These are phyloP conservation scores for Malachius bipustulatus DNA, from an alignment of 2,888 invertebrate species.

Conservation along the genomic window DNA sequence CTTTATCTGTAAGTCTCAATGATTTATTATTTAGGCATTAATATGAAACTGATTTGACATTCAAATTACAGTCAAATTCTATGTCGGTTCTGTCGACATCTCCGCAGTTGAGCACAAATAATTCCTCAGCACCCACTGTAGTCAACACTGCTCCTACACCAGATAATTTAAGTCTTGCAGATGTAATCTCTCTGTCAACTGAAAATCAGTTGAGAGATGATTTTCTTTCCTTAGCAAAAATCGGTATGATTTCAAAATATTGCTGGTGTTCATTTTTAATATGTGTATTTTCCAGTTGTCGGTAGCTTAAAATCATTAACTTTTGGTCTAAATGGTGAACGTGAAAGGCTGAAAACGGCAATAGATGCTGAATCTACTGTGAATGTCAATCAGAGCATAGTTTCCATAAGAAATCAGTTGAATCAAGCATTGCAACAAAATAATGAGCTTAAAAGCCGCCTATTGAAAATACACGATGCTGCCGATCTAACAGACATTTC, in stretches of 20 bases:
- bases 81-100: slow-evolving; percentile 30
- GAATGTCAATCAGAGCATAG: slow-evolving; percentile 35
- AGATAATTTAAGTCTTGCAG: slow-evolving; percentile 42
- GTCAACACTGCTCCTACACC: slow-evolving; percentile 44
- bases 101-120: slow-evolving; percentile 25
- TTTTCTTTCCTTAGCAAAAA: slow-evolving; percentile 56
- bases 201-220: slow-evolving; percentile 40
- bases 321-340: slow-evolving; percentile 39
- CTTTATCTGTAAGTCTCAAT: slow-evolving; percentile 37
- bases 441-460: slow-evolving; percentile 52
- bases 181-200: slow-evolving; percentile 33
- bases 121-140: slow-evolving; percentile 27
- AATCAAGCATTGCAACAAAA: slow-evolving; percentile 62
- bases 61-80: slow-evolving; percentile 27
- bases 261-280: background rate
- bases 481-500: slow-evolving; percentile 51
- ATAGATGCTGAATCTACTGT: slow-evolving; percentile 40
- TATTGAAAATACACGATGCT: slow-evolving; percentile 50
- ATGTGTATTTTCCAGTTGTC: slow-evolving; percentile 32
- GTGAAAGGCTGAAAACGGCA: slow-evolving; percentile 51
- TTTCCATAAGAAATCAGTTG: slow-evolving; percentile 47
- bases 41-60: background rate
- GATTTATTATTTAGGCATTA: too few species aligned
- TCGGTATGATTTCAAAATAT: slow-evolving; percentile 38
- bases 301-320: slow-evolving; percentile 39